Evolutionary conservation across 2,797 vertebrate genomes (phyloP), one percentile per base, ranked within the genome.

Genomic region (Hoplostethus atlanticus): DNA sequence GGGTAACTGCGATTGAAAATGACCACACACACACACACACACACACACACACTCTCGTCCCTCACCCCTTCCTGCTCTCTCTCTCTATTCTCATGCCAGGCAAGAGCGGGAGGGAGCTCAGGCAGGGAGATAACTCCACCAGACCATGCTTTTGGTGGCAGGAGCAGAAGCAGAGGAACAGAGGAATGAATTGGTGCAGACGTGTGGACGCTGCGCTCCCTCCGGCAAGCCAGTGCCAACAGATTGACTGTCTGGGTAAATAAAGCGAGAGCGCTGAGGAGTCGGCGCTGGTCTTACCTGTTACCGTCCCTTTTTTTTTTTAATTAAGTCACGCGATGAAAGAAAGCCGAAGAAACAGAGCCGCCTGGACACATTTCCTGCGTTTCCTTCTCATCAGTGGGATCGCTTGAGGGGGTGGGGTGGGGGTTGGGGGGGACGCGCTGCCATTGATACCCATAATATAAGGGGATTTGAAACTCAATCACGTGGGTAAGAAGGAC

Each of bases 161-260:
- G 34, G 28, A 55, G 47, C 2, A 42, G 42, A 1, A 21, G 73
- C 44, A 52, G 42, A 34, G 65, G 54, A 71, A 54, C 3, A 67
- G 60, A 62, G 36, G 72, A 80, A 84, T 82, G 76, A 80, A 84
- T 76, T 15, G 62, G 71, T 82, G 81, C 30, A 0, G 81, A 81
- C 57, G n/a, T 78, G 80, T 68, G 63, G 71, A 84, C 78, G 40
- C 62, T 13, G 34, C 1, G 11, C 70, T 87, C 68, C 59, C 73
- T 76, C 30, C 36, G 6, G 63, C 67, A 52, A 57, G 30, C 55
- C 66, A 40, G 73, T 17, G 28, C 38, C 17, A 79, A 77, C 83
- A 78, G 71, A 85, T 70, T 72, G 71, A 74, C 57, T 81, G 78
- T 75, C 84, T 65, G 73, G 82, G 83, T 74, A 76, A 88, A 87